These are phyloP conservation scores for Anguilla rostrata DNA, from an alignment of 2,113 vertebrate species.

Conservation along the genomic window DNA sequence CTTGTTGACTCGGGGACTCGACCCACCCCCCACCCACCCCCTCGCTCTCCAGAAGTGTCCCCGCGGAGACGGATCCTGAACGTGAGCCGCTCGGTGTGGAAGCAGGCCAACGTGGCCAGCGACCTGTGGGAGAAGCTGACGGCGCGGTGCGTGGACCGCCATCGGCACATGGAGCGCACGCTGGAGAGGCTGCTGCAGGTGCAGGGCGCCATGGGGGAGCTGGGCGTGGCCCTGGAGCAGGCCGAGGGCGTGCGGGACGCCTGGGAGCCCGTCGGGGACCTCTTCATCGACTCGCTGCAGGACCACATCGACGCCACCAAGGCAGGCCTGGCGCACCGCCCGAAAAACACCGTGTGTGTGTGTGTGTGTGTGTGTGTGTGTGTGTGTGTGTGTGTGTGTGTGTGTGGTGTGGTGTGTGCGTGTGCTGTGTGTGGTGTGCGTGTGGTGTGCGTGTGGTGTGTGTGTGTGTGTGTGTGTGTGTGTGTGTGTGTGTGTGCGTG, in stretches of 20 bases:
- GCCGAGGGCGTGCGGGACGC: constrained; percentile 72
- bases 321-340: constrained; percentile 48
- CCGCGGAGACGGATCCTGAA: constrained; percentile 74
- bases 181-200: constrained; percentile 77
- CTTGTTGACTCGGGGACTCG: not conserved
- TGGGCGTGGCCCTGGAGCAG: constrained; percentile 68
- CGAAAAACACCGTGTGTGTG: not conserved
- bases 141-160: constrained; percentile 74
- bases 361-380: not conserved
- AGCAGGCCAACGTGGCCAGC: constrained; percentile 77
- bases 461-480: too few relatives aligned
- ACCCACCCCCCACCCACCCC: not conserved
- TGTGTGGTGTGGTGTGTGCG: not conserved
- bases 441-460: too few relatives aligned
- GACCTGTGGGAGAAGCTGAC: constrained; percentile 82
- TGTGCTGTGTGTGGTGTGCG: too few relatives aligned
- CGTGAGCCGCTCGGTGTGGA: constrained; percentile 80
- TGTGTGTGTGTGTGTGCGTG: too few relatives aligned
- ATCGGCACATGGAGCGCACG: constrained; percentile 73
- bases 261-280: constrained; percentile 82
- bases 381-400: not conserved
- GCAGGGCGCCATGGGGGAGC: constrained; percentile 74
- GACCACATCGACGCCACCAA: constrained; percentile 81
- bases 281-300: constrained; percentile 80
- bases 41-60: constrained; percentile 67